phyloP scores from a whole-genome alignment of 2,888 invertebrate species.

The Cephus pulcher region DNA sequence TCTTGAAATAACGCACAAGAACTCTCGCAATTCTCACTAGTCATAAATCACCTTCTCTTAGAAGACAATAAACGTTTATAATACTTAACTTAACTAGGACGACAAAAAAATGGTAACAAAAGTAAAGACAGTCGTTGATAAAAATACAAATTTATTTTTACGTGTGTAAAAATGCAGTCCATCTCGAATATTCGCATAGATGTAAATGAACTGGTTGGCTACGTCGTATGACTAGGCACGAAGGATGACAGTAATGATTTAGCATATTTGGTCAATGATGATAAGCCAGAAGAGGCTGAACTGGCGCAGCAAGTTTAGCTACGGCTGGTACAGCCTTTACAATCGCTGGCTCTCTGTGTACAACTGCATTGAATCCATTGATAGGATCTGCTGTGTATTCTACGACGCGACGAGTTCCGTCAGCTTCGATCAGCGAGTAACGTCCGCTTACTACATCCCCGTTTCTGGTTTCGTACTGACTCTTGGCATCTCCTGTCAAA shows the following conservation, averaged over 20 bases:
- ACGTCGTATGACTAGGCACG: no score
- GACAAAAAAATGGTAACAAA: no score
- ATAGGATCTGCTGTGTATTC: conserved; percentile 11
- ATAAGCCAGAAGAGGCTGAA: background rate
- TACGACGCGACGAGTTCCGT: conserved; percentile 7
- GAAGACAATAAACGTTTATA: no score
- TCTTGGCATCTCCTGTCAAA: conserved; percentile 7
- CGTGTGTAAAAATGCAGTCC: no score
- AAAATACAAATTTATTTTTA: no score
- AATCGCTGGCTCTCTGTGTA: conserved; percentile 4
- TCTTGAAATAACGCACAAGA: conserved; percentile 30
- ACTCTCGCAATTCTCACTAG: conserved; percentile 37
- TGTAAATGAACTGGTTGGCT: no score
- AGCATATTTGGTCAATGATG: background rate
- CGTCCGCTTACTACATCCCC: conserved; percentile 6
- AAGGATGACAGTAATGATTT: no score
- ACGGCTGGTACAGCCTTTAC: background rate
- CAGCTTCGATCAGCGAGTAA: background rate
- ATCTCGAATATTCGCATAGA: no score
- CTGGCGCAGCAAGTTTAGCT: background rate
- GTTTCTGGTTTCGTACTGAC: conserved; percentile 9
- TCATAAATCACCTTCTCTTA: no score
- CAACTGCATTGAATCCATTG: conserved; percentile 9
- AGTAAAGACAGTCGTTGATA: no score
- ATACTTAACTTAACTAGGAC: no score